Conservation (phyloP, 2,797 vertebrate genomes). For the Sebastes taczanowskii region DNA sequence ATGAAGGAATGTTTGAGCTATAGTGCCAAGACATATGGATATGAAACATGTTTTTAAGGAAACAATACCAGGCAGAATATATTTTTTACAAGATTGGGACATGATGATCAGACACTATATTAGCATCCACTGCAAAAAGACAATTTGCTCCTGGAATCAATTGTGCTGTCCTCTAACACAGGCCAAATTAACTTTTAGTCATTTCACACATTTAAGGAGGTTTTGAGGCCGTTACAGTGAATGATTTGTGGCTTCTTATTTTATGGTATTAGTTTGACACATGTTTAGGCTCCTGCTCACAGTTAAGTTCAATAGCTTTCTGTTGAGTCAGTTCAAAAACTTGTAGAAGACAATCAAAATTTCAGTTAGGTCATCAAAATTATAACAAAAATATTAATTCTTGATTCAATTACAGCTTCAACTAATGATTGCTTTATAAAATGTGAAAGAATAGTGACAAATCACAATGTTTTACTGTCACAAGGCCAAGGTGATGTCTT, state of each 20-base stretch:
- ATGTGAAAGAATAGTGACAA: background rate
- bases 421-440: background rate
- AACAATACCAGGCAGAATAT: background rate
- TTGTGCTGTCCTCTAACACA: background rate
- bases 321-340: background rate
- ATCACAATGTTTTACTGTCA: background rate
- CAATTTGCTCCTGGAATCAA: background rate
- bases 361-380: background rate
- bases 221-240: slow-evolving; percentile 21
- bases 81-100: background rate
- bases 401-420: background rate
- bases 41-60: background rate
- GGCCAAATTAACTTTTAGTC: slow-evolving; percentile 22
- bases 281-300: too few species aligned
- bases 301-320: background rate
- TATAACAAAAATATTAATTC: background rate
- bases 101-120: background rate
- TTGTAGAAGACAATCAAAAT: background rate
- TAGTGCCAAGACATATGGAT: background rate
- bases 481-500: background rate
- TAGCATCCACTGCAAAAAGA: background rate
- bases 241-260: background rate
- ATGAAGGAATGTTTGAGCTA: background rate
- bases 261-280: too few species aligned
- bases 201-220: slow-evolving; percentile 25